Base-by-base conservation (phyloP, 1,140 invertebrate species). In the Phymastichus coffea region DNA sequence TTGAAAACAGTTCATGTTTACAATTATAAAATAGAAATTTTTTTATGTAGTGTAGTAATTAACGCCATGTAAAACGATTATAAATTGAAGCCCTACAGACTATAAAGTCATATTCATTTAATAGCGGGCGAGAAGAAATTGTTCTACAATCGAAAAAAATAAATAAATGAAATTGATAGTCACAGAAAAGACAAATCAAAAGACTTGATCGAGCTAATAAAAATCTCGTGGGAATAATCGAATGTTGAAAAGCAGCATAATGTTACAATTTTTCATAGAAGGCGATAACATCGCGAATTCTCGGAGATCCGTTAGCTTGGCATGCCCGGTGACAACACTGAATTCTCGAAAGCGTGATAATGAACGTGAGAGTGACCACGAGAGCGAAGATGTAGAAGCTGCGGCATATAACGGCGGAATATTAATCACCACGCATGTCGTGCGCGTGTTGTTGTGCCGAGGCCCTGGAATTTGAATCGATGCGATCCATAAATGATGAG, bases 401-500 rank as follows among this genome's bases (percentile, higher is more conserved):
- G 53, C 14, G 28, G 19, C 20, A 20, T n/a, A n/a, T 65, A 63
- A 68, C 60, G 53, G 61, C 64, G 66, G 57, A 57, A 58, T 63
- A 71, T 74, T 64, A 70, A 74, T 74, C 72, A 73, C 44, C 59
- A 30, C 20, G 20, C 33, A 43, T 9, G 41, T 37, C 4, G 41
- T 6, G 37, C 6, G 37, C 15, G 6, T 15, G 37, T 40, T 15
- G 37, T 40, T 15, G 37, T 40, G 10, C 35, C 26, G 3, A 6
- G 17, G 20, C 19, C 20, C 7, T 20, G 40, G 48, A 67, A 68
- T 70, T 70, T 68, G 68, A 72, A 72, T 72, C 63, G 70, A 70
- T 69, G 72, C 62, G 66, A 66, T 61, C 57, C 66, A 62, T 71
- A 74, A 73, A 63, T 67, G 72, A 74, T 68, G 67, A 71, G 69